These are phyloP conservation scores for Mormoops blainvillei DNA, from an alignment of 2,113 vertebrate genomes.

Conservation along the genomic window DNA sequence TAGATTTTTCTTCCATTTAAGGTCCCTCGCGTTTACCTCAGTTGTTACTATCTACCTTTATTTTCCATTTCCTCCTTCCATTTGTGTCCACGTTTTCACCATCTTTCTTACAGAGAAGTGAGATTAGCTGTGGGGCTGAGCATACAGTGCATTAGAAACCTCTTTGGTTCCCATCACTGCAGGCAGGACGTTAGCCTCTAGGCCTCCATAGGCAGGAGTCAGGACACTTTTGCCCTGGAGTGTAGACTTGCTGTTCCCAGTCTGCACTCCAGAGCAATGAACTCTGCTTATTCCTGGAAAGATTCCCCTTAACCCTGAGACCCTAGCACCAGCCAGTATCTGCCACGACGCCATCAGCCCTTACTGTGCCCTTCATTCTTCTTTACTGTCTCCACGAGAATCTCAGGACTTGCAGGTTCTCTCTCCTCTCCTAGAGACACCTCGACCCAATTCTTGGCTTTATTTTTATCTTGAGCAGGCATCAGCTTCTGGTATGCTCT, in stretches of 20 bases:
- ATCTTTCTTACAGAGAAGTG: not conserved
- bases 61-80: not conserved
- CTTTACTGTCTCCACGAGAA: not conserved
- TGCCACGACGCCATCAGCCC: not conserved
- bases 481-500: not conserved
- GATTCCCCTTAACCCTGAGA: not conserved
- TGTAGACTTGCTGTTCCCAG: not conserved
- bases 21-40: not conserved
- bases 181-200: not conserved
- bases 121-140: not conserved
- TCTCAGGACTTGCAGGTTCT: not conserved
- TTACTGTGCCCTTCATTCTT: not conserved
- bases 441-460: not conserved
- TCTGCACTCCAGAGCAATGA: not conserved
- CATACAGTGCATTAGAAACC: not conserved
- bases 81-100: not conserved
- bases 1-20: not conserved
- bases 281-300: not conserved
- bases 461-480: not conserved
- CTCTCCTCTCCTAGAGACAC: not conserved
- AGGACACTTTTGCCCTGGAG: not conserved
- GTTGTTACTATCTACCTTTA: not conserved
- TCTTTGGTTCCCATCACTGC: not conserved
- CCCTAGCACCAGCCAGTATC: not conserved
- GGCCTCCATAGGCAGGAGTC: not conserved